A percentile compares a stretch with the other conserved stretches of the same genome.
These are phyloP conservation scores for Metellina segmentata DNA, from an alignment of 2,888 invertebrate species.

Conservation along the genomic window DNA sequence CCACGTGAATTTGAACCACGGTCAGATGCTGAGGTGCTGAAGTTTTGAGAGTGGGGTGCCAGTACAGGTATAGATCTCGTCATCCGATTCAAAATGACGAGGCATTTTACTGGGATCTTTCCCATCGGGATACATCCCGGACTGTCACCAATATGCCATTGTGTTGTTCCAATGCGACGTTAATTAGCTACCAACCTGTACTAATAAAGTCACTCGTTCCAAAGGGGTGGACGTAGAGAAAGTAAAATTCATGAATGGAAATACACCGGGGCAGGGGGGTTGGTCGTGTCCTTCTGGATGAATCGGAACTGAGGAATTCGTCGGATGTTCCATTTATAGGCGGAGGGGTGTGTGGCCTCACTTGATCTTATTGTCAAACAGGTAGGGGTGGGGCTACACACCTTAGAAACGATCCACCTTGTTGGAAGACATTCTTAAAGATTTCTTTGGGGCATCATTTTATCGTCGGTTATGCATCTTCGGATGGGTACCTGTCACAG, in stretches of 20 bases:
- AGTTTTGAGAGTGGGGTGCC: too few relatives aligned
- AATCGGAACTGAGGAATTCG: not conserved
- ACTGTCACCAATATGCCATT: too few relatives aligned
- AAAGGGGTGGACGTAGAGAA: not conserved
- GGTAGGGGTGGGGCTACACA: slow-evolving; percentile 29
- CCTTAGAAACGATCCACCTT: slow-evolving; percentile 34
- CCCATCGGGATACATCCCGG: too few relatives aligned
- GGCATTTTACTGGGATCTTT: too few relatives aligned
- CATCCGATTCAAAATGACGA: too few relatives aligned
- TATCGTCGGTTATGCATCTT: not conserved
- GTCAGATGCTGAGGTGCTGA: too few relatives aligned
- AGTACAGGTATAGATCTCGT: too few relatives aligned
- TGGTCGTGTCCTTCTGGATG: not conserved
- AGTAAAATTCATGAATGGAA: not conserved
- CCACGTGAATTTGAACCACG: too few relatives aligned
- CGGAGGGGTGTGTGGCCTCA: slow-evolving; percentile 13
- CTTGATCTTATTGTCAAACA: slow-evolving; percentile 28
- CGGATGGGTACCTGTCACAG: too few relatives aligned
- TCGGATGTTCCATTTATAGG: not conserved
- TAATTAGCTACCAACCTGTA: too few relatives aligned
- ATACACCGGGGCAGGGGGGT: not conserved
- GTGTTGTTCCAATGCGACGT: too few relatives aligned
- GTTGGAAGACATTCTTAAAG: not conserved
- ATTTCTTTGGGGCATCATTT: not conserved
- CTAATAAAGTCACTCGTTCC: too few relatives aligned